Base-by-base conservation (phyloP, 2,888 invertebrate genomes). In the Apamea crenata region DNA sequence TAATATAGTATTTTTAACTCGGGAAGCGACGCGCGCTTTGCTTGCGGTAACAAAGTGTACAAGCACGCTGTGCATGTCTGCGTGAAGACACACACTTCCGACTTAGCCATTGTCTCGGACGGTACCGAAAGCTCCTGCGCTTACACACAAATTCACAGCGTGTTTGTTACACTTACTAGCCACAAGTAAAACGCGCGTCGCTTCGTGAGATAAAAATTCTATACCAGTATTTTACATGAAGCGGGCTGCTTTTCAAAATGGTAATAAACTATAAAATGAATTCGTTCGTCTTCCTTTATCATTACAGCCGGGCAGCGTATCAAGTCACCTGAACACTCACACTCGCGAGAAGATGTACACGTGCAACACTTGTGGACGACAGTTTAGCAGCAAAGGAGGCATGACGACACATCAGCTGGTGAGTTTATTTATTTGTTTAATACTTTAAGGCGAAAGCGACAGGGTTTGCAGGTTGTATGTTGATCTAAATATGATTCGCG, bases 271-370 rank as follows among this genome's bases (percentile, higher is more conserved):
- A 21, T 0, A 36, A 25, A 25, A 12, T 25, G 21, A 2, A 36
- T 21, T 36, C 0, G 6, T 36, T 36, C 10, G 6, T 25, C 18
- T 36, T 67, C 16, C 14, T 36, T 18, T 56, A 8, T 66, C 0
- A 14, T 83, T 32, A 0, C 90, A 94, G 94, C 93, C 93, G n/a
- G 91, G 93, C 56, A 94, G 94, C 67, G 91, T 94, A 21, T 89
- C 92, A 36, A 92, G 91, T 25, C 94, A 94, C 66, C 87, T 92
- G 56, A 94, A 94, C 83, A 92, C 93, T 10, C 94, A 94, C 87
- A 92, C 93, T 0, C 87, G 94, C 8, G 90, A 91, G 63, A 91
- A 91, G 63, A 70, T 93, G 40, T 91, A 91, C 85, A 87, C 91
- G 4, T 94, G 94, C 74, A 91, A 90, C 59, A 90, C 91, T 1